A percentile compares a stretch with the other conserved stretches of the same genome.
phyloP scores from a whole-genome alignment of 2,113 vertebrate genomes.

The Ophiodon elongatus region DNA sequence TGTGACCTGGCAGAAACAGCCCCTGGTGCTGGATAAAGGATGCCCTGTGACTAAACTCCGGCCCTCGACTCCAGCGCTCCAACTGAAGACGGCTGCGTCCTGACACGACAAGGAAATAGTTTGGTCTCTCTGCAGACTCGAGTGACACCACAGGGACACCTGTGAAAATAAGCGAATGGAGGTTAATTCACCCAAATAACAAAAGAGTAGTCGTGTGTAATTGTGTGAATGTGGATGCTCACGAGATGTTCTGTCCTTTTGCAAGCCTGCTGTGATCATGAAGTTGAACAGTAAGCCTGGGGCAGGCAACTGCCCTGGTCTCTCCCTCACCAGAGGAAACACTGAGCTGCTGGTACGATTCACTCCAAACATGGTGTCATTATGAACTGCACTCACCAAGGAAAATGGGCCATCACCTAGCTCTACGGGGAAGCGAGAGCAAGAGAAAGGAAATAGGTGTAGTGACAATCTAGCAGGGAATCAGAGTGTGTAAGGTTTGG shows the following conservation, averaged over 20 bases:
- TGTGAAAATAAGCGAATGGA: slow-evolving; percentile 55
- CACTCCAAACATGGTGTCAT: slow-evolving; percentile 90
- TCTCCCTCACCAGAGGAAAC: slow-evolving; percentile 88
- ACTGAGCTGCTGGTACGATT: slow-evolving; percentile 90
- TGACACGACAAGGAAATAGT: slow-evolving; percentile 91
- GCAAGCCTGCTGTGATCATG: slow-evolving; percentile 95
- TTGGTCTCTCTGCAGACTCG: slow-evolving; percentile 96
- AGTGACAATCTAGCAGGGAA: slow-evolving; percentile 9
- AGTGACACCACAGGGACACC: slow-evolving; percentile 91
- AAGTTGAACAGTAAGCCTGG: slow-evolving; percentile 90
- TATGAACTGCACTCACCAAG: slow-evolving; percentile 88
- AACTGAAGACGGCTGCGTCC: slow-evolving; percentile 84
- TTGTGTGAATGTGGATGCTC: slow-evolving; percentile 70
- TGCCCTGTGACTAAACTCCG: slow-evolving; percentile 86
- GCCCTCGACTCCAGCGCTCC: slow-evolving; percentile 89
- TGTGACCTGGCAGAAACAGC: slow-evolving; percentile 91
- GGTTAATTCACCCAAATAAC: neutral
- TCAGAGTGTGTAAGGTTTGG: neutral
- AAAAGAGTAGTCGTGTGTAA: neutral
- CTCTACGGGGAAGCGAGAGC: slow-evolving; percentile 77
- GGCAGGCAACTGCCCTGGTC: slow-evolving; percentile 75
- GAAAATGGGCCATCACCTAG: slow-evolving; percentile 95
- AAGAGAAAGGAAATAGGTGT: slow-evolving; percentile 19
- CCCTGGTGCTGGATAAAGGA: slow-evolving; percentile 95
- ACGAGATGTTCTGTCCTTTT: slow-evolving; percentile 92